These are phyloP conservation scores for Stratiomys singularior DNA, from an alignment of 2,888 invertebrate genomes.

Conservation along the genomic window DNA sequence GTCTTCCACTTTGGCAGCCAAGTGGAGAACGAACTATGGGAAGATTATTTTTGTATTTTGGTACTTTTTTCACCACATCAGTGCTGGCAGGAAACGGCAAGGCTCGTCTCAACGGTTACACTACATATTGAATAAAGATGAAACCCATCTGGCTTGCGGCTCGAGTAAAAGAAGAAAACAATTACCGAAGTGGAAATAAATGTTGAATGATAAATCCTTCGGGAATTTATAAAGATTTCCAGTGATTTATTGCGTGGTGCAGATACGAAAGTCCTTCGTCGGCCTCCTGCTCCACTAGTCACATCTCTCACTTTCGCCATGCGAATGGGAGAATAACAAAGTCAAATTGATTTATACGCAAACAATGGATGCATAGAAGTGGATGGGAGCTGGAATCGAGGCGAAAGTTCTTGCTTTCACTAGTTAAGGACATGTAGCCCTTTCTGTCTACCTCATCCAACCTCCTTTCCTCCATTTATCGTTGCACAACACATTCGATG, in stretches of 20 bases:
- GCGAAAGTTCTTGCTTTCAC: constrained; percentile 17
- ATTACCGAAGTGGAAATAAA: constrained; percentile 49
- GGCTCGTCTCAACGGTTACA: neutral
- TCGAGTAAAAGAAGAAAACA: constrained; percentile 43
- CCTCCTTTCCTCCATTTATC: neutral
- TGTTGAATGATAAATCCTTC: constrained; percentile 47
- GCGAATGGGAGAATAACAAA: constrained; percentile 39
- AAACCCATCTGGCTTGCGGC: constrained; percentile 45
- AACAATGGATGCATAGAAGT: constrained; percentile 36
- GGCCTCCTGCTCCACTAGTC: neutral
- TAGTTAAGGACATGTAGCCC: neutral
- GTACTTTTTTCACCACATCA: constrained; percentile 51
- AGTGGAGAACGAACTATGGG: neutral
- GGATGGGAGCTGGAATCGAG: neutral
- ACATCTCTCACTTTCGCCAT: neutral
- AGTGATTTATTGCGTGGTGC: constrained; percentile 47
- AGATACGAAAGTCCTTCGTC: constrained; percentile 11
- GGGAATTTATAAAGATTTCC: constrained; percentile 48
- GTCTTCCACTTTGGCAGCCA: neutral
- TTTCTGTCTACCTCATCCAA: neutral
- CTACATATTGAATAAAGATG: constrained; percentile 29
- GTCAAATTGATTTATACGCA: constrained; percentile 45
- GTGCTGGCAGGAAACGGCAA: neutral
- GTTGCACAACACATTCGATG: neutral
- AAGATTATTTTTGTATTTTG: constrained; percentile 46